Evolutionary conservation across 2,113 vertebrate species (phyloP).

Genomic region (Synchiropus splendidus): DNA sequence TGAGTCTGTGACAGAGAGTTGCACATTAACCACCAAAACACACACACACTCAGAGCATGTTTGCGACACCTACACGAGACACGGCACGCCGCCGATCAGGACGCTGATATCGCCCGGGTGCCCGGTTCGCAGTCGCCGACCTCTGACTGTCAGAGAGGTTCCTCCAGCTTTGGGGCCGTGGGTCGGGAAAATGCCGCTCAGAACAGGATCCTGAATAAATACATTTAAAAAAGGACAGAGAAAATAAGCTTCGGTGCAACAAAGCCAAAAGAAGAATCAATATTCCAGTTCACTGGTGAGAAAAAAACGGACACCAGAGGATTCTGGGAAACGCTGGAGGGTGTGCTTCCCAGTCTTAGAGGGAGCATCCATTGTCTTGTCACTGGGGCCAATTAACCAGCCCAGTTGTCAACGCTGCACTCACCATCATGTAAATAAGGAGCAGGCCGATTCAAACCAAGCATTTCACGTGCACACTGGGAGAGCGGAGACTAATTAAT

Average conservation of each 20-base stretch:
- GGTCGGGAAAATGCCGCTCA: constrained; percentile 75
- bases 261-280: not conserved
- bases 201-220: constrained; percentile 75
- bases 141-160: constrained; percentile 76
- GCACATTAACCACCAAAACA: not conserved
- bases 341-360: constrained; percentile 8
- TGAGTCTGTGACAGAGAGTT: constrained; percentile 52
- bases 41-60: not conserved
- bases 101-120: constrained; percentile 75
- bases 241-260: constrained; percentile 1
- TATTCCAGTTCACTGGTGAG: constrained; percentile 25
- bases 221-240: no score
- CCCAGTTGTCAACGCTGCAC: constrained; percentile 4
- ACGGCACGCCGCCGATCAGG: constrained; percentile 80
- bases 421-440: no score
- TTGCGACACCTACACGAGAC: constrained; percentile 74
- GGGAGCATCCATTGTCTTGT: constrained; percentile 22
- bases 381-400: constrained; percentile 23
- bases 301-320: constrained; percentile 24
- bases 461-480: no score
- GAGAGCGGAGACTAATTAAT: no score
- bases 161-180: constrained; percentile 86
- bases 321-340: constrained; percentile 29
- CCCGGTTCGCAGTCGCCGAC: constrained; percentile 78
- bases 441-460: no score